Percentiles rank a stretch among this genome's conserved stretches.
Conservation (phyloP, 2,888 invertebrate genomes). For the Dasysyrphus tricinctus region DNA sequence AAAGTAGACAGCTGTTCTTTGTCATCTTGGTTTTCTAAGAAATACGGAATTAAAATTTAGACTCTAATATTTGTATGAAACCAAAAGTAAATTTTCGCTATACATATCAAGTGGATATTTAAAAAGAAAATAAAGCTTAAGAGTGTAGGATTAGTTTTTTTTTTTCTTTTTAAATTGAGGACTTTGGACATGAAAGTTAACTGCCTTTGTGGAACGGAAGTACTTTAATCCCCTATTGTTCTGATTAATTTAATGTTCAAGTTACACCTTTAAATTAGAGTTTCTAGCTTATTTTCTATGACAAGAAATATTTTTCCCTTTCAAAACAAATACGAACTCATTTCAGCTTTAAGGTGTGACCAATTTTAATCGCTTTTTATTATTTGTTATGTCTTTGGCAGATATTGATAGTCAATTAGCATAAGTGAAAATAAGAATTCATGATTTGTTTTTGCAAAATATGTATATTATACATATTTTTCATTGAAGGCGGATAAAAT, state of each 20-base stretch:
- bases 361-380: background rate
- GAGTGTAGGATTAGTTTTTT: background rate
- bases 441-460: background rate
- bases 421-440: slow-evolving; percentile 20
- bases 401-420: slow-evolving; percentile 20
- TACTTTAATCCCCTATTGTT: background rate
- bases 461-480: background rate
- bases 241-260: background rate
- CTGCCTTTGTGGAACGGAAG: background rate
- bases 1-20: too few relatives aligned
- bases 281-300: background rate
- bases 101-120: too few relatives aligned
- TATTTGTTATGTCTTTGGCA: background rate
- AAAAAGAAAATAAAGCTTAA: too few relatives aligned
- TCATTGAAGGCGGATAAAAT: background rate
- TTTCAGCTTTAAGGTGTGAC: background rate
- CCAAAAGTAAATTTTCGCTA: too few relatives aligned
- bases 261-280: background rate
- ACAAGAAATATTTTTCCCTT: background rate
- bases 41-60: too few relatives aligned
- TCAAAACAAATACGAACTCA: background rate
- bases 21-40: too few relatives aligned
- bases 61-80: too few relatives aligned
- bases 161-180: background rate
- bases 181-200: background rate